phyloP scores from a whole-genome alignment of 1,140 invertebrate genomes.

The Archegozetes longisetosus region DNA sequence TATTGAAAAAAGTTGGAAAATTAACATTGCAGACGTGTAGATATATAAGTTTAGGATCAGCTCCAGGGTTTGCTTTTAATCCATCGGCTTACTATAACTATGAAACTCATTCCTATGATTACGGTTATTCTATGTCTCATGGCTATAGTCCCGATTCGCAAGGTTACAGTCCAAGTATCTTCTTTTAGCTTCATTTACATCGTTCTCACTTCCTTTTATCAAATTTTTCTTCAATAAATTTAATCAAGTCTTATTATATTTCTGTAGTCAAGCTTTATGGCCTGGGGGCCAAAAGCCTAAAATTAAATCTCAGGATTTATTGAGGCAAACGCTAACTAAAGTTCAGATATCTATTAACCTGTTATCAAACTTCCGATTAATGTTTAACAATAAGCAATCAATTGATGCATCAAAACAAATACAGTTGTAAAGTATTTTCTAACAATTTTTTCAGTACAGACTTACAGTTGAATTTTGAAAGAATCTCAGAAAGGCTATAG shows the following conservation, averaged over 20 bases:
- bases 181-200: not conserved
- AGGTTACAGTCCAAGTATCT: not conserved
- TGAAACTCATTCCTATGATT: not conserved
- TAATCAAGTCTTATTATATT: not conserved
- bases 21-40: constrained; percentile 6
- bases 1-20: constrained; percentile 12
- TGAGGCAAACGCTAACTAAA: not conserved
- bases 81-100: constrained; percentile 1
- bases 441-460: no score
- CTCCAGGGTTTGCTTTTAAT: not conserved
- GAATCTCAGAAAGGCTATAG: no score
- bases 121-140: not conserved
- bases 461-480: no score
- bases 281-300: not conserved
- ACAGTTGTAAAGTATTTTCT: no score
- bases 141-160: not conserved
- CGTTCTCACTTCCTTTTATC: not conserved
- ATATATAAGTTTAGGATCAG: not conserved
- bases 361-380: no score
- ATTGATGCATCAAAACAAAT: no score
- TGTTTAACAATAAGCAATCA: no score
- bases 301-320: not conserved
- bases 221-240: not conserved
- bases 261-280: not conserved
- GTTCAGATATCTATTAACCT: not conserved